Conservation (phyloP, 1,140 invertebrate species). For the Pachyrhynchus sulphureomaculatus region DNA sequence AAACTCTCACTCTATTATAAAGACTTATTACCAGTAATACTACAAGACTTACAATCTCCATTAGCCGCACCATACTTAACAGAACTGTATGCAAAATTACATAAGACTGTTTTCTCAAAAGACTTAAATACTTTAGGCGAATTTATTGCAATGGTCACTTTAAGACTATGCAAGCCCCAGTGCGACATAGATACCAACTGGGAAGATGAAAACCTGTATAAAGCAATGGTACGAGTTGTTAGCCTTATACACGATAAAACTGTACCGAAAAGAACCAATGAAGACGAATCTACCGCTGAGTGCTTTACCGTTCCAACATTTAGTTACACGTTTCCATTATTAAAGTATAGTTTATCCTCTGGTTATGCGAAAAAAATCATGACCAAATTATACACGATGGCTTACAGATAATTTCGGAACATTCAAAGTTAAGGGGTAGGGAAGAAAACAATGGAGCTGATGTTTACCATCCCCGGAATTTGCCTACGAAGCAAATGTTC, state of each 20-base stretch:
- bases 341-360: conserved; percentile 65
- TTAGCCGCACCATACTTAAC: conserved; percentile 66
- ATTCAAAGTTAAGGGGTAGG: conserved; percentile 64
- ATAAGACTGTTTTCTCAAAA: conserved; percentile 56
- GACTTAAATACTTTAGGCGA: conserved; percentile 56
- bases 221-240: conserved; percentile 58
- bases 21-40: conserved; percentile 61
- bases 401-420: conserved; percentile 70
- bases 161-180: conserved; percentile 71
- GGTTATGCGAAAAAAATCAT: conserved; percentile 54
- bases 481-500: conserved; percentile 82
- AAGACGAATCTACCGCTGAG: conserved; percentile 32
- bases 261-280: conserved; percentile 33
- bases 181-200: conserved; percentile 77
- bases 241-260: conserved; percentile 56
- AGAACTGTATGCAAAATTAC: conserved; percentile 62
- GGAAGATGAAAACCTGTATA: conserved; percentile 65
- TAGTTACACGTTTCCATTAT: conserved; percentile 77
- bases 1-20: conserved; percentile 66
- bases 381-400: conserved; percentile 63
- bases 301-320: conserved; percentile 71
- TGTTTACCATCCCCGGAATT: conserved; percentile 68
- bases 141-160: conserved; percentile 66
- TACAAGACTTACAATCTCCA: conserved; percentile 67
- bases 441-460: conserved; percentile 53